Evolutionary conservation across 2,113 vertebrate genomes (phyloP), one percentile per base, ranked within the genome.

Genomic region (Coracopsis vasa): DNA sequence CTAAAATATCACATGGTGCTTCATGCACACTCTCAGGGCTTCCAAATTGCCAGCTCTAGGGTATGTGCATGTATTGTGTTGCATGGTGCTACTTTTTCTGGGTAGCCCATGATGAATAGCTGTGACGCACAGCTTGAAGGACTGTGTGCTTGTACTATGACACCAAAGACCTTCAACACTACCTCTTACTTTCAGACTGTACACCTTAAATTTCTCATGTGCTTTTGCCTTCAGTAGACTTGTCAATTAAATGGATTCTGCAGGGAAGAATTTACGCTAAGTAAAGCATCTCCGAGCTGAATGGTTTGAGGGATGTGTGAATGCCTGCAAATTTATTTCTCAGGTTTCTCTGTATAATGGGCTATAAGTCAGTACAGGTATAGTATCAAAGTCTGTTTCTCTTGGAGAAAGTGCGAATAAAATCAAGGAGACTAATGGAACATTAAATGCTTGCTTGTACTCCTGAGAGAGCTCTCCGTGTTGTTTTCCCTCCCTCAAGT

Each of bases 111-210:
- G 44, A 3, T 15, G 5, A 2, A 3, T 5, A 75, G 42, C 31
- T 39, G 23, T n/a, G 44, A 11, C 53, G 20, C 21, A 14, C 5
- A 14, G 25, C 44, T 78, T n/a, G 48, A 7, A 15, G 9, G 11
- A 58, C 47, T 9, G 1, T 16, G 1, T 16, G 27, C 29, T n/a
- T 33, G 16, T 19, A 0, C 6, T 2, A 0, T 4, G 13, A 13
- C 51, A 45, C 3, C 20, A 31, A 48, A 48, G 54, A 31, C 16
- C 8, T 23, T 53, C 60, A 84, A 0, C 20, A 3, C 23, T 44
- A 18, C 20, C 20, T 79, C 39, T 37, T 27, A 4, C 9, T 33
- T 39, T 44, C 50, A 25, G 5, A 11, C 24, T 37, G n/a, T 5
- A 9, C 53, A 19, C 44, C 66, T 86, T 3, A 6, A 25, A 27